These are phyloP conservation scores for Yponomeuta malinellus DNA, from an alignment of 2,888 invertebrate genomes.

Conservation along the genomic window DNA sequence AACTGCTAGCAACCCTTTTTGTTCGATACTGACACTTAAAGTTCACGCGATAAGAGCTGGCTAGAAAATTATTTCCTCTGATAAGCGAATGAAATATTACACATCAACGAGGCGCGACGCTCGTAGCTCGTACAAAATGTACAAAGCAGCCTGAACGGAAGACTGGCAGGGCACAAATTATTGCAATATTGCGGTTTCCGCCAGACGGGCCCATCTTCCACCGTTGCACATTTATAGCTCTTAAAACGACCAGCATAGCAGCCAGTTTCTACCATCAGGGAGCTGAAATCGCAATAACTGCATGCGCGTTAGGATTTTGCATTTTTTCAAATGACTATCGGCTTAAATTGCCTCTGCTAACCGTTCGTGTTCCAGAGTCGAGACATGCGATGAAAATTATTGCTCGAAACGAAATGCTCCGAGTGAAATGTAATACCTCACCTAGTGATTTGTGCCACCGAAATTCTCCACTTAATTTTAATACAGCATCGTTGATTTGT, in stretches of 20 bases:
- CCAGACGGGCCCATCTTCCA: constrained; percentile 18
- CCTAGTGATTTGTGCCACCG: not conserved
- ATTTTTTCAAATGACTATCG: not conserved
- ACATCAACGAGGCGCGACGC: not conserved
- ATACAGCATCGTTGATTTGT: not conserved
- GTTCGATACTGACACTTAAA: not conserved
- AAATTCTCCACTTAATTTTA: not conserved
- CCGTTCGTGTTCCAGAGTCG: not conserved
- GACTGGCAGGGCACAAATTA: constrained; percentile 31
- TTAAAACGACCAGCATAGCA: not conserved
- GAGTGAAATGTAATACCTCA: not conserved
- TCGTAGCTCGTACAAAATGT: not conserved
- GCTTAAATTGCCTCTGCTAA: not conserved
- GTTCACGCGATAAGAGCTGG: not conserved
- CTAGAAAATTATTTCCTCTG: not conserved
- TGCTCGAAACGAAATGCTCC: not conserved
- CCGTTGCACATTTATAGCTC: constrained; percentile 15
- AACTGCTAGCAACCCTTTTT: no score
- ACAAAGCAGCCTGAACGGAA: not conserved
- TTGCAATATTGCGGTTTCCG: constrained; percentile 34
- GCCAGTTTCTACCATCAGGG: not conserved
- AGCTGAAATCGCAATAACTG: not conserved
- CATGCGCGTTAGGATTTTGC: not conserved
- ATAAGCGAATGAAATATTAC: not conserved
- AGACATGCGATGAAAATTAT: not conserved